Evolutionary conservation across 2,797 vertebrate species (phyloP), one percentile per base, ranked within the genome.

Genomic region (Sciaenops ocellatus): DNA sequence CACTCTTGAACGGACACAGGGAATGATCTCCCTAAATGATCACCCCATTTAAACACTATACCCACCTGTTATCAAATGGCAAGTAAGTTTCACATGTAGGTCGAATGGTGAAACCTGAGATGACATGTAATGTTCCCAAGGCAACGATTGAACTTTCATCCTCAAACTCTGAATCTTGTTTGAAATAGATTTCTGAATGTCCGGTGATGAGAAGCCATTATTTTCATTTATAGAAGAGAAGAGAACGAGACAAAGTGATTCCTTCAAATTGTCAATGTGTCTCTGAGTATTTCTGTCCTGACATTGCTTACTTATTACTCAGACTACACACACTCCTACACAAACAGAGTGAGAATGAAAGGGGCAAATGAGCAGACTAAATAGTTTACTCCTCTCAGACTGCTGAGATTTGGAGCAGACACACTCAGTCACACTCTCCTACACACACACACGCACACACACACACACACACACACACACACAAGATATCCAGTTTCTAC

Each of bases 311-410:
- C n/a, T 38, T 24, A 30, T 52, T 24, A 54, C 7, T 42, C 13
- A 28, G 47, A 18, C 38, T 48, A 28, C 47, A 75, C 26, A 47
- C 26, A 38, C 59, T 38, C 56, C 52, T 55, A 66, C 30, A 69
- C 41, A 74, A 64, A 79, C 30, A 76, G 26, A 38, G 22, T 42
- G 60, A 59, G 63, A 66, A 63, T 55, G 57, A 71, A 52, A 55
- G n/a, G 12, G 51, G 48, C 54, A 65, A 68, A 63, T 59, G 71
- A 73, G 63, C 80, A 85, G 82, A 80, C 77, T 83, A 76, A 79
- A 89, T 79, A 81, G 72, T 82, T 85, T 48, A 81, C 80, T 89
- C 75, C 61, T 57, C 34, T 51, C 77, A 70, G 63, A 47, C 79
- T 67, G 70, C 64, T 28, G 57, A 72, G 76, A 77, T 79, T 47